phyloP scores from a whole-genome alignment of 2,888 invertebrate species.

The Xanthorhoe spadicearia region DNA sequence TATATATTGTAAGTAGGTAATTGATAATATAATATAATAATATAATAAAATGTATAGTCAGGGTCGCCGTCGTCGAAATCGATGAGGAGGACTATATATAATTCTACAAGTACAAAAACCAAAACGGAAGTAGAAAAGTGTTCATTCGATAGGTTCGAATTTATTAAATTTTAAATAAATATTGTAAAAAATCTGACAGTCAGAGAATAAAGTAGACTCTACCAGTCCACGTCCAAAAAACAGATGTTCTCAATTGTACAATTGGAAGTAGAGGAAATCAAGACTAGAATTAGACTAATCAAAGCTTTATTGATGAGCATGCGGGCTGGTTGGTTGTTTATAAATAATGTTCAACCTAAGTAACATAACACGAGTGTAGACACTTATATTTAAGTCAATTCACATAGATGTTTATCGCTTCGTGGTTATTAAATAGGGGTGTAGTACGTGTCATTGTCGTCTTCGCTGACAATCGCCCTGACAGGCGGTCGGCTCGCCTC shows the following conservation, averaged over 20 bases:
- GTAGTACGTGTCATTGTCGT: slow-evolving; percentile 52
- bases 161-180: too few species aligned
- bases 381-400: slow-evolving; percentile 37
- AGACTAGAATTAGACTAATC: slow-evolving; percentile 34
- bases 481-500: slow-evolving; percentile 60
- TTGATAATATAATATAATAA: too few species aligned
- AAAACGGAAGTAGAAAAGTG: too few species aligned
- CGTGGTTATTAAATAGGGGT: slow-evolving; percentile 46
- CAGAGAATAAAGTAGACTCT: not conserved
- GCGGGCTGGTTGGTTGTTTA: slow-evolving; percentile 26
- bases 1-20: too few species aligned
- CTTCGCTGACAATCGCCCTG: slow-evolving; percentile 66
- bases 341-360: slow-evolving; percentile 6
- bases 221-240: not conserved
- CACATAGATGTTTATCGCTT: slow-evolving; percentile 39
- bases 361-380: slow-evolving; percentile 4
- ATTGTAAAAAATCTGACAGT: not conserved
- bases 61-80: too few species aligned
- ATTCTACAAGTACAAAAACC: too few species aligned
- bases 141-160: too few species aligned
- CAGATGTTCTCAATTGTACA: slow-evolving; percentile 9
- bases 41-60: too few species aligned
- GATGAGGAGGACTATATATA: too few species aligned
- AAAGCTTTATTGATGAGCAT: slow-evolving; percentile 32
- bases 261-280: slow-evolving; percentile 20